phyloP scores from a whole-genome alignment of 1,140 invertebrate genomes.

The roundworm (Caenorhabditis elegans) region DNA sequence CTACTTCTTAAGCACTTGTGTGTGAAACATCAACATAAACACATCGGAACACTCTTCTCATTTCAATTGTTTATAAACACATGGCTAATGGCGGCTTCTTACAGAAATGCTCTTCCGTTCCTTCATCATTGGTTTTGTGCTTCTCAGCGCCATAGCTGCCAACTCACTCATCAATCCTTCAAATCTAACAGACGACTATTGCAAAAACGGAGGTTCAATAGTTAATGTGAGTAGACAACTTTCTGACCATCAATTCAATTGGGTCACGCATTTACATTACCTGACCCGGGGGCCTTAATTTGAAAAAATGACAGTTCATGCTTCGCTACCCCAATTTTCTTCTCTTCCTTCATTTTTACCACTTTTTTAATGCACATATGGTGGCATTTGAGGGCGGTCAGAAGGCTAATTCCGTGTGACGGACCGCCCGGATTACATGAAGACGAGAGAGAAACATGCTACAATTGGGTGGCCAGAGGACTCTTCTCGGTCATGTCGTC shows the following conservation, averaged over 20 bases:
- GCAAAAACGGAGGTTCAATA: slow-evolving; percentile 18
- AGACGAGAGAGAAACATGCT: slow-evolving; percentile 7
- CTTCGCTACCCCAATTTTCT: slow-evolving; percentile 11
- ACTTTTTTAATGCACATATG: slow-evolving; percentile 20
- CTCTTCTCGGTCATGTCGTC: slow-evolving; percentile 17
- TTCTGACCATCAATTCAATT: background rate
- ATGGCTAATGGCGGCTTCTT: background rate
- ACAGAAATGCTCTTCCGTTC: slow-evolving; percentile 23
- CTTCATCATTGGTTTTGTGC: background rate
- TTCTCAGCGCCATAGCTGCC: background rate
- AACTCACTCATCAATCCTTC: background rate
- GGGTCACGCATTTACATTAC: background rate
- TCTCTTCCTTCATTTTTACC: no score
- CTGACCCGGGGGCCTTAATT: background rate
- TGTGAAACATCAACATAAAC: slow-evolving; percentile 21
- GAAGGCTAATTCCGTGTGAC: background rate
- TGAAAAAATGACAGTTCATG: background rate
- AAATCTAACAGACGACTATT: slow-evolving; percentile 20
- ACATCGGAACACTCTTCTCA: background rate
- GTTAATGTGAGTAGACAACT: slow-evolving; percentile 27
- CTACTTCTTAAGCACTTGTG: slow-evolving; percentile 23
- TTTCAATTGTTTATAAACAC: slow-evolving; percentile 25
- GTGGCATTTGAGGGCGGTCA: slow-evolving; percentile 3
- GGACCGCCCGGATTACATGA: slow-evolving; percentile 22
- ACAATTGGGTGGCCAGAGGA: slow-evolving; percentile 1